Evolutionary conservation across 2,888 invertebrate genomes (phyloP), one percentile per base, ranked within the genome.

Genomic region (Lasioglossum figueresi): DNA sequence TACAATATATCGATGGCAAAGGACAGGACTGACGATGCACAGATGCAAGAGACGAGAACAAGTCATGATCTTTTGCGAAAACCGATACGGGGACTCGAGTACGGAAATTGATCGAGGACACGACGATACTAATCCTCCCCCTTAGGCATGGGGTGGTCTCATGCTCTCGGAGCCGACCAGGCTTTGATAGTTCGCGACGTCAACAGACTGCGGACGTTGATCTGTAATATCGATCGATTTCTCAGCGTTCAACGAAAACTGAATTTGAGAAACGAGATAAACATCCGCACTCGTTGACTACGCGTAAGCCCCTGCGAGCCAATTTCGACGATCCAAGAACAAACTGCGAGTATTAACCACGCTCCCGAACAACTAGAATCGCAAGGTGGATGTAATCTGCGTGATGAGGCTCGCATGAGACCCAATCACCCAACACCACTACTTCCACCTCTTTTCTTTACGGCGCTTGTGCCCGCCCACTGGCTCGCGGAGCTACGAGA

Each of bases 1-100:
- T 88, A 74, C 66, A 80, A 79, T 84, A 85, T 81, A 85, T 81
- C 84, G 85, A 85, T 85, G 82, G 80, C 83, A 88, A 56, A 68
- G 89, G 88, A 80, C 80, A 88, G 88, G 76, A 83, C 68, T 86
- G 89, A 91, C 90, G 89, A 92, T 92, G 92, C 92, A 92, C 88
- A 89, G 85, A 92, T 92, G 92, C 92, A 92, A 87, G 80, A 90
- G 83, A 71, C 66, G 76, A 45, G 79, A 59, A 45, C 81, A 66
- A 86, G 80, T 80, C 59, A 84, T 82, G 79, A 87, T 83, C 43
- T 40, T 68, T 68, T 37, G 68, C 10, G 70, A 70, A 56, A 79
- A 82, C 79, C 70, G 74, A 82, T 70, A 82, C 79, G 74, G 86
- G 79, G 81, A 86, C 79, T 86, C 81, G 83, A 68, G 37, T 83